phyloP scores from a whole-genome alignment of 1,140 invertebrate species.

The Aphis gossypii region DNA sequence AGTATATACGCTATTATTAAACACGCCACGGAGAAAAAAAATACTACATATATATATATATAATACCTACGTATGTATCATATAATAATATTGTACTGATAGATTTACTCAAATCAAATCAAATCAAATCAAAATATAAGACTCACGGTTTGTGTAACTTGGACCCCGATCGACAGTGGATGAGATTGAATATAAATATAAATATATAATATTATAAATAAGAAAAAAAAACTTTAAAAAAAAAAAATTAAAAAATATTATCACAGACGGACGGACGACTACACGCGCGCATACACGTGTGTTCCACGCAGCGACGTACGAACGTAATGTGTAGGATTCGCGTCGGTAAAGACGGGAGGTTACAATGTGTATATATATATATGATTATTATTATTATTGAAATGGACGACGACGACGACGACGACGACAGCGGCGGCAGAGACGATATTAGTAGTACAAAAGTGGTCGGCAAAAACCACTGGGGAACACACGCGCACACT shows the following conservation, averaged over 20 bases:
- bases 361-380: background rate
- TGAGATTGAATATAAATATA: background rate
- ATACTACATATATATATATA: background rate
- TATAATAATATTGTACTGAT: background rate
- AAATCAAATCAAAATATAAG: too few species aligned
- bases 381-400: conserved; percentile 3
- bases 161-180: background rate
- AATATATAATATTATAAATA: too few species aligned
- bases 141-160: background rate
- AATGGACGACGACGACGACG: background rate
- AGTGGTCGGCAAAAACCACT: background rate
- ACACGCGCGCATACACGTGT: conserved; percentile 1
- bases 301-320: background rate
- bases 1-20: background rate
- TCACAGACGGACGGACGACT: background rate
- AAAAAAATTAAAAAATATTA: background rate
- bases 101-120: background rate
- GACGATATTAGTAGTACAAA: background rate
- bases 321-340: background rate
- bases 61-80: too few species aligned
- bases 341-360: background rate
- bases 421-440: background rate
- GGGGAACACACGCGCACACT: background rate
- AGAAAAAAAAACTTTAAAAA: background rate
- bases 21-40: background rate